A percentile compares a stretch with the other conserved stretches of the same genome.
Evolutionary conservation across 2,888 invertebrate species (phyloP).

Genomic region (Phania funesta): DNA sequence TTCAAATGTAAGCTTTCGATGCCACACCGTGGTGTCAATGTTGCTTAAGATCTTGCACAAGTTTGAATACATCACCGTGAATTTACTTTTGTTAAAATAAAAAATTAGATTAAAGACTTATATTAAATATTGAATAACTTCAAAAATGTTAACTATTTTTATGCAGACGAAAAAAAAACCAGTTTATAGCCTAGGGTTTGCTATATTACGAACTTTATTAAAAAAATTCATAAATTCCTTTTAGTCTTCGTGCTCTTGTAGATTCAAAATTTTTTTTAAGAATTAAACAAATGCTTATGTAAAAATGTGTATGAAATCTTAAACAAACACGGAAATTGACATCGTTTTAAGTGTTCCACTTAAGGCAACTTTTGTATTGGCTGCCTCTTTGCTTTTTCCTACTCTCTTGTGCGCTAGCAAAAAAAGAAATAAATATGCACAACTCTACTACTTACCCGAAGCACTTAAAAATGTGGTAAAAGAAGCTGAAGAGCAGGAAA

Average conservation of each 20-base stretch:
- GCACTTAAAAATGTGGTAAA: constrained; percentile 1
- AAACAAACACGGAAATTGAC: constrained; percentile 60
- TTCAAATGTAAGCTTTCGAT: too few species aligned
- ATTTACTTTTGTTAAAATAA: too few species aligned
- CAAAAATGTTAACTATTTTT: too few species aligned
- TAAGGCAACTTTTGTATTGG: constrained; percentile 34
- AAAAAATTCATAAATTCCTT: background rate
- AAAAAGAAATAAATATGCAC: background rate
- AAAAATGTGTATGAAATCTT: constrained; percentile 47
- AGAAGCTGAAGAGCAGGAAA: background rate
- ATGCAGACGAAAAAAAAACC: too few species aligned
- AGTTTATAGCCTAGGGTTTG: too few species aligned
- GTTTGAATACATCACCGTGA: too few species aligned
- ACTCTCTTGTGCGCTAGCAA: background rate
- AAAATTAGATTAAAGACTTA: too few species aligned
- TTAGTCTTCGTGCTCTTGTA: background rate
- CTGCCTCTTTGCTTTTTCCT: background rate
- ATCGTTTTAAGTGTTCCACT: constrained; percentile 61
- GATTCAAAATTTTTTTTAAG: background rate
- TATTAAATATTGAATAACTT: too few species aligned
- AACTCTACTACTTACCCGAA: background rate
- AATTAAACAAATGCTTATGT: constrained; percentile 23
- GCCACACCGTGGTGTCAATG: too few species aligned
- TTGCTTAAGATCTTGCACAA: too few species aligned
- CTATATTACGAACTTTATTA: too few species aligned